Base-by-base conservation (phyloP, 2,113 vertebrate genomes). In the Sceloporus undulatus region DNA sequence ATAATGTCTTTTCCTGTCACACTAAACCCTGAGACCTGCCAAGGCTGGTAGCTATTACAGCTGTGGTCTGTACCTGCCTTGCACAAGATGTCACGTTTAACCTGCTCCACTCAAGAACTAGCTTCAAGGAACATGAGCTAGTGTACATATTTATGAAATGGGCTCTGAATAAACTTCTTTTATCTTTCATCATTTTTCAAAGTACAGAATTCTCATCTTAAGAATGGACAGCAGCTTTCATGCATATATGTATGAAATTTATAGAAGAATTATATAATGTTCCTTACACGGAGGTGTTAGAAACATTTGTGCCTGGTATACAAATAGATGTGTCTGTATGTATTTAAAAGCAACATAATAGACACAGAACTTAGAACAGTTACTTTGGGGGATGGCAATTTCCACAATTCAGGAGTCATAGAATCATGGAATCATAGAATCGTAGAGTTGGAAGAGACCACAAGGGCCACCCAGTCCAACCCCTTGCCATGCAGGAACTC, bases 81-180 rank as follows among this genome's bases (percentile, higher is more conserved):
- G 90, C 76, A 87, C 92, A 54, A 77, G 84, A 88, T 82, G 80
- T 68, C 90, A 92, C 88, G 75, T 94, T 93, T 92, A 78, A 38
- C 0, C 3, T 23, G 34, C 83, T 82, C 87, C 56, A 9, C 40
- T 21, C 0, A 40, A 68, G 85, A 48, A 85, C 52, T 62, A 65
- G 84, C 23, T 84, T 84, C 90, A 90, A 81, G 90, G 87, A 16
- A 68, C 76, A 42, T 1, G 13, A 62, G 48, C 48, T 48, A 48
- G n/a, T 34, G 8, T 82, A 8, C 13, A 27, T 0, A 1, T 62
- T 86, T 42, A 3, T n/a, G 29, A 91, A 93, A 89, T 10, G 7
- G 79, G 82, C 90, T 68, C 21, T 42, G 89, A 34, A 73, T 1
- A 2, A 10, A 6, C 40, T 90, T n/a, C 7, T 73, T 91, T 79